Percentiles rank a stretch among this genome's conserved stretches.
phyloP scores from a whole-genome alignment of 2,113 vertebrate species.

The Coturnix japonica region DNA sequence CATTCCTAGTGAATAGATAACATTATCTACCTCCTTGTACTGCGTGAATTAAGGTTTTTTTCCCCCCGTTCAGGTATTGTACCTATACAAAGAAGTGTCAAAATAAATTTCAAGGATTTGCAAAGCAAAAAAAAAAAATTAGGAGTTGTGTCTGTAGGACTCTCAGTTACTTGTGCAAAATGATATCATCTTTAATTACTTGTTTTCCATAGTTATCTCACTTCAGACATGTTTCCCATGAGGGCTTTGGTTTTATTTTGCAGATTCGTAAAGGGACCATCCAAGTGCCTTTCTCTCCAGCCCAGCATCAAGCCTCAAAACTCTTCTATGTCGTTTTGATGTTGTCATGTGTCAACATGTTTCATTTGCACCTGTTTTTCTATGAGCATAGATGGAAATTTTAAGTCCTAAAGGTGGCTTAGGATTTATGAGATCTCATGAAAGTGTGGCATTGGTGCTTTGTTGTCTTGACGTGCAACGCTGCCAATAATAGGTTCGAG shows the following conservation, averaged over 20 bases:
- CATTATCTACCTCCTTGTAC: background rate
- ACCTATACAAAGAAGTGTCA: background rate
- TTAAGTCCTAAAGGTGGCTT: rapidly evolving
- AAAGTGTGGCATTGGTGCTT: background rate
- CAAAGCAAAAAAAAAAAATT: background rate
- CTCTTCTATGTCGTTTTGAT: background rate
- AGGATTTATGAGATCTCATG: background rate
- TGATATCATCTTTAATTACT: background rate
- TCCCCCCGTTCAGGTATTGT: rapidly evolving
- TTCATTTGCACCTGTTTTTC: background rate
- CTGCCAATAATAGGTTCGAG: background rate
- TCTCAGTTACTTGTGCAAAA: background rate
- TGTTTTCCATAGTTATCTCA: background rate
- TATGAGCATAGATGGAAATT: background rate
- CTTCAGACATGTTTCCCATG: background rate
- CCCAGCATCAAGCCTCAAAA: background rate
- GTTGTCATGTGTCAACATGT: rapidly evolving
- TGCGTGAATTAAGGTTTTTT: background rate
- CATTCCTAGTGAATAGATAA: background rate
- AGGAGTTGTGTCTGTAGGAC: background rate
- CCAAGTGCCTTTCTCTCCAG: background rate
- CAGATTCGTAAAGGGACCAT: background rate
- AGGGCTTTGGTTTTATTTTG: background rate
- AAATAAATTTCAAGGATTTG: background rate
- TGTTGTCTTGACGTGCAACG: rapidly evolving